These are phyloP conservation scores for Galendromus occidentalis DNA, from an alignment of 1,140 invertebrate species.

Conservation along the genomic window DNA sequence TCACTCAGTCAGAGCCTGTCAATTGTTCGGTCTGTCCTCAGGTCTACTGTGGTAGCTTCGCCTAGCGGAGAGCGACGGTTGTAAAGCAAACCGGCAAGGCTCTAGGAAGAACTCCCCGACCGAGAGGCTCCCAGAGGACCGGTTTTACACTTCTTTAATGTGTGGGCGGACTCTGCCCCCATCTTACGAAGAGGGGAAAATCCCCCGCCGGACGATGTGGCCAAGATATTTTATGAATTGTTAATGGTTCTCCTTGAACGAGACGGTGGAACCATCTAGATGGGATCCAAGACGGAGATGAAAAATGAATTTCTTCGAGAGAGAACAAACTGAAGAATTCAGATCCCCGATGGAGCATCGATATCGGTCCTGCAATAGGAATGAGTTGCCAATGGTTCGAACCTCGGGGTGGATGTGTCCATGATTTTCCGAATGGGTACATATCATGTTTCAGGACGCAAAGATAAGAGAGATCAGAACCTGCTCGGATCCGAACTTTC, in stretches of 20 bases:
- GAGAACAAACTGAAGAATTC: too few relatives aligned
- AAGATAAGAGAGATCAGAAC: too few relatives aligned
- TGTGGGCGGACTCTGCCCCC: not conserved
- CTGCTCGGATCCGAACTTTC: too few relatives aligned
- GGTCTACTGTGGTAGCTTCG: not conserved
- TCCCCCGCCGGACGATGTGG: not conserved
- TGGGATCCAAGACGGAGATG: too few relatives aligned
- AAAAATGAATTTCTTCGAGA: too few relatives aligned
- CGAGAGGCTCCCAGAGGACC: not conserved
- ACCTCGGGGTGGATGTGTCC: too few relatives aligned
- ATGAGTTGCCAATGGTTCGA: too few relatives aligned
- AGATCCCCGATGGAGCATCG: too few relatives aligned
- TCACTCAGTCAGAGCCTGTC: not conserved
- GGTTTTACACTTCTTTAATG: conserved; percentile 11
- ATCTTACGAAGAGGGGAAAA: not conserved
- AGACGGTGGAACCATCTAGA: not conserved
- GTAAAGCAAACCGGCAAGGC: not conserved
- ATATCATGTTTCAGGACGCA: too few relatives aligned
- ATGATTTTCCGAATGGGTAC: too few relatives aligned
- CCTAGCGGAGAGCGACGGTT: not conserved
- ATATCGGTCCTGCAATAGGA: too few relatives aligned
- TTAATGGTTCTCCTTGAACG: not conserved
- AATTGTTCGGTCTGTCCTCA: not conserved
- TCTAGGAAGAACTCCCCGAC: too few relatives aligned
- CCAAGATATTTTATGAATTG: conserved; percentile 8